These are phyloP conservation scores for Aphrophora alni DNA, from an alignment of 2,888 invertebrate species.

Conservation along the genomic window DNA sequence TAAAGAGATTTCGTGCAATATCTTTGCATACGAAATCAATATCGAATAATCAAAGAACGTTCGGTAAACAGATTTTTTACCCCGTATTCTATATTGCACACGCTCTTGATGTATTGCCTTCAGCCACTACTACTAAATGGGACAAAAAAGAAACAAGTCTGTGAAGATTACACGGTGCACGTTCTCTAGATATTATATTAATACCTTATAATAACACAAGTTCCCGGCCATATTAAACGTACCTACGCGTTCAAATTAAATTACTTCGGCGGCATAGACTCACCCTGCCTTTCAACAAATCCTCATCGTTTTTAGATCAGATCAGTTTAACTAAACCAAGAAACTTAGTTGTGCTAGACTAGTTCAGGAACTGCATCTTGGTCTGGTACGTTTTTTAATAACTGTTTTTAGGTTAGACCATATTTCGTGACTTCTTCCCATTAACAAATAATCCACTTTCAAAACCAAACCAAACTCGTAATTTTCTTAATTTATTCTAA, in stretches of 20 bases:
- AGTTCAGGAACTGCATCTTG: no score
- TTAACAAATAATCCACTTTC: background rate
- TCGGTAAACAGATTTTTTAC: no score
- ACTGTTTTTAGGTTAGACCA: background rate
- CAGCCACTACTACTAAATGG: background rate
- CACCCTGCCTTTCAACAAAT: no score
- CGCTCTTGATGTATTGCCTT: background rate
- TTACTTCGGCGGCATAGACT: slow-evolving; percentile 11
- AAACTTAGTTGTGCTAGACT: no score
- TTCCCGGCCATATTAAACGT: background rate
- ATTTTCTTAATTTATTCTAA: background rate
- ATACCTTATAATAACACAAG: slow-evolving; percentile 35
- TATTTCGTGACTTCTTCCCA: background rate
- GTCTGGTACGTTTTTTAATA: background rate
- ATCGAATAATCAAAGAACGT: no score
- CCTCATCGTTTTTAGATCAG: background rate
- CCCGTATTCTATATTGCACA: background rate
- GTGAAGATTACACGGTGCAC: slow-evolving; percentile 18
- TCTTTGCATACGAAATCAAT: no score
- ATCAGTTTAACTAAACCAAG: background rate
- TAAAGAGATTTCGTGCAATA: no score
- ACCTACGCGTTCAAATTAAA: slow-evolving; percentile 36
- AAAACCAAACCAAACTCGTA: background rate
- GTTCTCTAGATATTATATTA: slow-evolving; percentile 19
- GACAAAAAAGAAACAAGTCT: background rate